phyloP scores from a whole-genome alignment of 2,113 vertebrate genomes.

The Datnioides undecimradiatus region DNA sequence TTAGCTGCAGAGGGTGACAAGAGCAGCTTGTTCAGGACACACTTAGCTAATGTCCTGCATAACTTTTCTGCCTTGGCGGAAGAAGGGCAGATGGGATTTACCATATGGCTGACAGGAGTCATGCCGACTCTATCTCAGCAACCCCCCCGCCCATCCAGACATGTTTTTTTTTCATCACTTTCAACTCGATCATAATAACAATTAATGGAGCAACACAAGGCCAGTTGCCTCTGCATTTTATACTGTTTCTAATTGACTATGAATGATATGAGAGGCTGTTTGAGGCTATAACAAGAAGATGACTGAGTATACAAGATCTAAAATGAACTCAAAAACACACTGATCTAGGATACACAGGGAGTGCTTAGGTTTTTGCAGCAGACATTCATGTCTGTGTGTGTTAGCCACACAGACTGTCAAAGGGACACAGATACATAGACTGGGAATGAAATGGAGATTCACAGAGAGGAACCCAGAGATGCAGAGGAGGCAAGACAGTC shows the following conservation, averaged over 20 bases:
- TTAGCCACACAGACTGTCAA: conserved; percentile 25
- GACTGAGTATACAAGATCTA: neutral
- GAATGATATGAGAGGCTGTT: neutral
- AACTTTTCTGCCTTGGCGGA: conserved; percentile 53
- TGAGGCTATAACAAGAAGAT: neutral
- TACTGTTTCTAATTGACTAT: neutral
- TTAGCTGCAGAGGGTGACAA: conserved; percentile 26
- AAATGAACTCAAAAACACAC: neutral
- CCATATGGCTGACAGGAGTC: conserved; percentile 73
- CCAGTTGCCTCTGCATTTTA: conserved; percentile 3
- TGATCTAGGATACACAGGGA: neutral
- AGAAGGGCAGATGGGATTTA: conserved; percentile 72
- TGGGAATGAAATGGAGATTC: conserved; percentile 31
- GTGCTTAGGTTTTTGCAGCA: conserved; percentile 23
- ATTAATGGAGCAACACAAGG: neutral
- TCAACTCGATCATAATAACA: conserved; percentile 30
- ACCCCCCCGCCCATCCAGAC: neutral
- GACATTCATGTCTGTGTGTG: conserved; percentile 51
- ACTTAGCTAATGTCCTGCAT: conserved; percentile 32
- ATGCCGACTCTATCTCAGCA: conserved; percentile 43
- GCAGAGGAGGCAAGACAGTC: conserved; percentile 31
- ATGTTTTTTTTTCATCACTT: conserved; percentile 11
- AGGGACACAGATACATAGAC: conserved; percentile 34
- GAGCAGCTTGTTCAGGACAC: conserved; percentile 36
- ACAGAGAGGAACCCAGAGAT: conserved; percentile 2